Evolutionary conservation across 2,113 vertebrate species (phyloP).

Genomic region (Tretioscincus oriximinensis): DNA sequence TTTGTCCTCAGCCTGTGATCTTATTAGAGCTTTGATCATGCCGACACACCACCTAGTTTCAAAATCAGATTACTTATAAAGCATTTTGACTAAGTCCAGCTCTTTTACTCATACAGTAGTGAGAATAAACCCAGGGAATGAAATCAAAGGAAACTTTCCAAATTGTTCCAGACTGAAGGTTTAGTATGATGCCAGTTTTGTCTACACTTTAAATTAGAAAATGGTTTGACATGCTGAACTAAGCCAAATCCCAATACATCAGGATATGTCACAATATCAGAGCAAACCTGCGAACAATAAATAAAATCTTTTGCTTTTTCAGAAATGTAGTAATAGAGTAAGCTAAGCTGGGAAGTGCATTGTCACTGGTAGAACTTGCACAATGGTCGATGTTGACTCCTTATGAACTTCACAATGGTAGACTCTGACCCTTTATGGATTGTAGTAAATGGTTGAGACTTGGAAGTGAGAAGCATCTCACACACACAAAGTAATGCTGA

Average conservation of each 20-base stretch:
- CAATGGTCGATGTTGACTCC: too few species aligned
- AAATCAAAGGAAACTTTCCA: slow-evolving; percentile 59
- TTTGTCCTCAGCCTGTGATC: slow-evolving; percentile 8
- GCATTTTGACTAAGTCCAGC: slow-evolving; percentile 34
- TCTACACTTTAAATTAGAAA: slow-evolving; percentile 41
- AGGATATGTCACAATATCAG: background rate
- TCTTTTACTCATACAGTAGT: slow-evolving; percentile 38
- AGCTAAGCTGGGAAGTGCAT: background rate
- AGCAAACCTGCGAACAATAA: background rate
- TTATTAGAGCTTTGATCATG: slow-evolving; percentile 42
- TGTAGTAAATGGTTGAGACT: too few species aligned
- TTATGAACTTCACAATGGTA: too few species aligned
- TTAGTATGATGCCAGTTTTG: slow-evolving; percentile 26
- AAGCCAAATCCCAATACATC: slow-evolving; percentile 2
- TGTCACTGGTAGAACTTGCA: too few species aligned
- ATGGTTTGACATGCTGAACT: slow-evolving; percentile 18
- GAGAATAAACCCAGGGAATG: slow-evolving; percentile 31
- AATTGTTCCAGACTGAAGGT: slow-evolving; percentile 49
- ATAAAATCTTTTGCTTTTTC: background rate
- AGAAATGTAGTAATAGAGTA: background rate
- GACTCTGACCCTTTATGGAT: too few species aligned
- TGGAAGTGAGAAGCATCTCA: too few species aligned
- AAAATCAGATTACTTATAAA: slow-evolving; percentile 47
- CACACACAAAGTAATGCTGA: too few species aligned
- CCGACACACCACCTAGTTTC: slow-evolving; percentile 38